These are phyloP conservation scores for Fundulus diaphanus DNA, from an alignment of 2,797 vertebrate genomes.

Conservation along the genomic window DNA sequence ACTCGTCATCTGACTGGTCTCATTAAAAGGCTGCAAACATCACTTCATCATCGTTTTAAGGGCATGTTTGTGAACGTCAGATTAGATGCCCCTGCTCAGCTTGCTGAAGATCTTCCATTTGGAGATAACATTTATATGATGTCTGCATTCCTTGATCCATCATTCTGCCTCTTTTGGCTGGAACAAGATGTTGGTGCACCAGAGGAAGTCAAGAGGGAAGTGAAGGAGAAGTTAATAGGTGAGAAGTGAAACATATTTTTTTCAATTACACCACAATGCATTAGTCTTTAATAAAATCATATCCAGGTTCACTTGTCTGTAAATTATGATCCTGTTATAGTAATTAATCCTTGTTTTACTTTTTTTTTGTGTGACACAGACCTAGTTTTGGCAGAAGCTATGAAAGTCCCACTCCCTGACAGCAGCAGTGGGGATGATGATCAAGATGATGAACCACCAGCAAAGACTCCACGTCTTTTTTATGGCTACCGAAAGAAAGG, in stretches of 20 bases:
- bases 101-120: background rate
- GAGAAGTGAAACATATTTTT: background rate
- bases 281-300: background rate
- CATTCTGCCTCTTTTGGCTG: too few relatives aligned
- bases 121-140: too few relatives aligned
- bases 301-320: background rate
- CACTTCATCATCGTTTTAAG: constrained; percentile 9
- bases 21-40: constrained; percentile 21
- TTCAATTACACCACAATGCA: background rate
- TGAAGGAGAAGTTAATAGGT: background rate
- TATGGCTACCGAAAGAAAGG: too few relatives aligned
- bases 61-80: constrained; percentile 24
- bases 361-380: background rate
- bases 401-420: background rate
- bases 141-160: too few relatives aligned
- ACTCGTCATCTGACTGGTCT: constrained; percentile 9
- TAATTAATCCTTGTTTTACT: background rate
- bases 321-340: background rate
- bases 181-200: background rate
- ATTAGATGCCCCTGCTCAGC: background rate
- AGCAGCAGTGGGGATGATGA: background rate
- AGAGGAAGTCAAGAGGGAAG: background rate
- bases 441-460: background rate
- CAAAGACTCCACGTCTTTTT: background rate
- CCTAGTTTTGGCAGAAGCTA: background rate